Evolutionary conservation across 2,888 invertebrate genomes (phyloP).

Genomic region (Metellina segmentata): DNA sequence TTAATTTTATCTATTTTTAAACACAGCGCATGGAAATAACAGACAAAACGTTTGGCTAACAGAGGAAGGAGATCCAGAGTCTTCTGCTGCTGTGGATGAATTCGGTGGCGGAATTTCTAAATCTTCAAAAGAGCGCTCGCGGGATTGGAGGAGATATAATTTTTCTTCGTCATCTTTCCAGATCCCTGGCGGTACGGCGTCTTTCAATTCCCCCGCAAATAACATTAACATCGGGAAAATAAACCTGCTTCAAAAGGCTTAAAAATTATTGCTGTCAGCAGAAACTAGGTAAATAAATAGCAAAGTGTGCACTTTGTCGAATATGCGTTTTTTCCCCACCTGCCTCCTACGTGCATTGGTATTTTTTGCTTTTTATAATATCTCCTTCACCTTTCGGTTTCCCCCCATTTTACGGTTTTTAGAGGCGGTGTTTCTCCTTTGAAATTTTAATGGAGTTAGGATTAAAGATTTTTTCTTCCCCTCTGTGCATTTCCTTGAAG

Average conservation of each 20-base stretch:
- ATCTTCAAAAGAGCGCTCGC: neutral
- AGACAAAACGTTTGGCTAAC: neutral
- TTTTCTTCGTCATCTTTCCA: neutral
- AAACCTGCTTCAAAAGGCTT: slow-evolving; percentile 43
- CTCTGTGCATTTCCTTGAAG: neutral
- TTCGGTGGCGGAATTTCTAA: neutral
- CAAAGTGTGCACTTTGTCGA: slow-evolving; percentile 49
- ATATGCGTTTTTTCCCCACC: slow-evolving; percentile 11
- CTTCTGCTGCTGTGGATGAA: neutral
- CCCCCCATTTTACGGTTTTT: slow-evolving; percentile 38
- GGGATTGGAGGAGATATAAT: neutral
- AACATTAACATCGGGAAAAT: slow-evolving; percentile 67
- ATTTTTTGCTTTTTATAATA: neutral
- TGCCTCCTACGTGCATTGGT: neutral
- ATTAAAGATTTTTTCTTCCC: slow-evolving; percentile 48
- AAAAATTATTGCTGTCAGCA: slow-evolving; percentile 63
- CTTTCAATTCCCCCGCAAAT: slow-evolving; percentile 63
- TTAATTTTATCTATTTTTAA: neutral
- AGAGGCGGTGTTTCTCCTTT: slow-evolving; percentile 47
- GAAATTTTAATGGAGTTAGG: slow-evolving; percentile 75
- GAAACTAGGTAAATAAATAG: slow-evolving; percentile 60
- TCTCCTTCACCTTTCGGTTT: slow-evolving; percentile 1
- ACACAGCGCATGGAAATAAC: neutral
- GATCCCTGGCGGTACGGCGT: slow-evolving; percentile 34
- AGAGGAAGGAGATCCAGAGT: neutral